A percentile compares a stretch with the other conserved stretches of the same genome.
Conservation (phyloP, 2,797 vertebrate genomes). For the Malurus splendens region DNA sequence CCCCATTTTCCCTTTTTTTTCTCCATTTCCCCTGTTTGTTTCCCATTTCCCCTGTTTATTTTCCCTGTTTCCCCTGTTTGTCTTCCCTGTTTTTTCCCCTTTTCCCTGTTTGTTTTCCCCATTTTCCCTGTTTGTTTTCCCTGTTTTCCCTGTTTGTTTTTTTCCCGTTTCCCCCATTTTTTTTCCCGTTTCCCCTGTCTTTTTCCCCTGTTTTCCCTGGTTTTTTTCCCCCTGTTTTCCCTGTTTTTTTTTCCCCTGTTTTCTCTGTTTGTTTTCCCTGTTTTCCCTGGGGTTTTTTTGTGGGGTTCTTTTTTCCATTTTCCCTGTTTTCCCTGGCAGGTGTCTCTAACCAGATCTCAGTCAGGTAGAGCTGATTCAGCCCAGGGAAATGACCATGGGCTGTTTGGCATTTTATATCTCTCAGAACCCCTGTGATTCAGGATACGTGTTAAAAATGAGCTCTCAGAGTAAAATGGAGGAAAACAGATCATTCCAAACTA, state of each 20-base stretch:
- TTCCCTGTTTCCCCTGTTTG: background rate
- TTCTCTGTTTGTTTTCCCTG: too few relatives aligned
- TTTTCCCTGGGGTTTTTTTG: too few relatives aligned
- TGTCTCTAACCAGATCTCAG: background rate
- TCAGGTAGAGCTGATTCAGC: background rate
- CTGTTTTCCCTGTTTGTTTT: too few relatives aligned
- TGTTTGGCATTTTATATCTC: background rate
- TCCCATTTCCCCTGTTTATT: fast-evolving
- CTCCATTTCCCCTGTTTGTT: too few relatives aligned
- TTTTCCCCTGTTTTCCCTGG: too few relatives aligned
- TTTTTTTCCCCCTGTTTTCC: background rate
- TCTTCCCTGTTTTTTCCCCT: fast-evolving
- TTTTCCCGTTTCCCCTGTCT: fast-evolving
- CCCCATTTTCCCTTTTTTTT: too few relatives aligned
- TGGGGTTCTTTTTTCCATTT: background rate
- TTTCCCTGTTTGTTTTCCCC: fast-evolving
- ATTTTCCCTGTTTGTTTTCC: too few relatives aligned
- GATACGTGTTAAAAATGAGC: background rate
- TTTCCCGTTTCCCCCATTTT: too few relatives aligned
- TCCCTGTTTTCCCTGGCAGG: fast-evolving
- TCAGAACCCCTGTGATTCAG: background rate
- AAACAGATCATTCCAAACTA: background rate
- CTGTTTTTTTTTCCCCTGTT: fast-evolving
- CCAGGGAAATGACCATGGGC: background rate
- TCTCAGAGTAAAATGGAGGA: background rate